Conservation (phyloP, 2,888 invertebrate species). For the Artemia sinica region DNA sequence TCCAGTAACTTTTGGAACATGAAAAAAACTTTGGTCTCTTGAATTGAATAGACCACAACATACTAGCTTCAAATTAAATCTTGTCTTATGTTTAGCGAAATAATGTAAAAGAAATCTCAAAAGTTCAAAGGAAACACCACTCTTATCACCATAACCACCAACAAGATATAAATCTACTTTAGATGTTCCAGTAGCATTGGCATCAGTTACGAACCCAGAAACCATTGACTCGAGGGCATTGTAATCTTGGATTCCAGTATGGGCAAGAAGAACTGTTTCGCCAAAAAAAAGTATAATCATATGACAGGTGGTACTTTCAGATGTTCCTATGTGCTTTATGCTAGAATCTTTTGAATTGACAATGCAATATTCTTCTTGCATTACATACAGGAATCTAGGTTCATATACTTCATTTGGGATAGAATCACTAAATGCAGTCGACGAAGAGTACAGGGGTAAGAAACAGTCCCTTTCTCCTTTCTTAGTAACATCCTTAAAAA, state of each 20-base stretch:
- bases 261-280: not conserved
- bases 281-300: not conserved
- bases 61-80: slow-evolving; percentile 4
- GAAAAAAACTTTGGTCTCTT: not conserved
- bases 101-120: not conserved
- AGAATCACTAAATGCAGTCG: no score
- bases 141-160: slow-evolving; percentile 15
- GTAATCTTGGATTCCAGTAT: slow-evolving; percentile 10
- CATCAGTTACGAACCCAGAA: not conserved
- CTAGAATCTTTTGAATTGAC: not conserved
- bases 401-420: not conserved
- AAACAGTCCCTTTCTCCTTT: no score
- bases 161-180: slow-evolving; percentile 15
- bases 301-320: slow-evolving; percentile 17
- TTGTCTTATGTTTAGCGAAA: not conserved
- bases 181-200: not conserved
- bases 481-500: no score
- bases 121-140: not conserved
- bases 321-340: not conserved
- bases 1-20: not conserved
- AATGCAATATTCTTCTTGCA: slow-evolving; percentile 16
- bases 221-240: not conserved
- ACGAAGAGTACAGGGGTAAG: no score
- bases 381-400: slow-evolving; percentile 7
- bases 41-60: not conserved